Percentiles rank a stretch among this genome's conserved stretches.
Conservation (phyloP, 2,113 vertebrate species). For the Crotalus viridis region DNA sequence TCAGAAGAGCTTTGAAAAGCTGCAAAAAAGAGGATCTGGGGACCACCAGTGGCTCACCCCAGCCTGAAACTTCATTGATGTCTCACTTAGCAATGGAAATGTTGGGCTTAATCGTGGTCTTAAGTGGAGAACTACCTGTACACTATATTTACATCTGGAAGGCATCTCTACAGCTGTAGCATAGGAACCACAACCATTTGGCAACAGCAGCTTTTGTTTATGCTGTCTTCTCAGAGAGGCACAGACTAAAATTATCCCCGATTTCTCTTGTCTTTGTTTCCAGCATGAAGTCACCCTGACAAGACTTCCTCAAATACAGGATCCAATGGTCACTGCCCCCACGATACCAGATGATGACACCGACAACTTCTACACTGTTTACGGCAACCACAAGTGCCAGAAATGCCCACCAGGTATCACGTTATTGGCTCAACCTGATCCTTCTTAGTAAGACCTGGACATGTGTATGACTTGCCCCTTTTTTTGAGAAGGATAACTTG, state of each 20-base stretch:
- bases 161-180: not conserved
- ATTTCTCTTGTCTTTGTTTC: not conserved
- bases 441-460: not conserved
- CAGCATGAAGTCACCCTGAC: not conserved
- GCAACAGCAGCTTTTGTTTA: not conserved
- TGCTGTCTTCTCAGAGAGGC: not conserved
- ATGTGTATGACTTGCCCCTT: not conserved
- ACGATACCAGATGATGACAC: not conserved
- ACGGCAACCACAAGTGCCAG: not conserved
- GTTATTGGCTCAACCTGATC: not conserved
- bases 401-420: constrained; percentile 15
- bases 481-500: not conserved
- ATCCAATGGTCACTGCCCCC: not conserved
- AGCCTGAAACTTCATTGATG: too few relatives aligned
- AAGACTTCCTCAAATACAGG: fast-evolving
- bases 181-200: not conserved
- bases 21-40: too few relatives aligned
- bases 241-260: not conserved
- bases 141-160: not conserved
- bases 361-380: fast-evolving
- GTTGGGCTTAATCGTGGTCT: too few relatives aligned
- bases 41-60: too few relatives aligned
- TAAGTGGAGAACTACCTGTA: not conserved
- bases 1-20: too few relatives aligned
- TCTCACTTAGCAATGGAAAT: too few relatives aligned